Base-by-base conservation (phyloP, 2,888 invertebrate species). In the Ditylenchus weischeri region DNA sequence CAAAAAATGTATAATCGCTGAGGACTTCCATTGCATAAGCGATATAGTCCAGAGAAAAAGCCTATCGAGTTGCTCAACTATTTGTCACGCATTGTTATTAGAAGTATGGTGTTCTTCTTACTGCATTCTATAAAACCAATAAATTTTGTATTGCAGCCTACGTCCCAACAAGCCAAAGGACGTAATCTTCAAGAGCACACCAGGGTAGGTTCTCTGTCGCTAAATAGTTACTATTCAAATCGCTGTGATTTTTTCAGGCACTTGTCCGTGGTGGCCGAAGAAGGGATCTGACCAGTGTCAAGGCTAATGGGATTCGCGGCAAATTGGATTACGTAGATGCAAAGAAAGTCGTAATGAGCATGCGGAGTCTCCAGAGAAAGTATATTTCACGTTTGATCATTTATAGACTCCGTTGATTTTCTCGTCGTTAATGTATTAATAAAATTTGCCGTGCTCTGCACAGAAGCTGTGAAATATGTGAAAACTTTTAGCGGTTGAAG, bases 111-210 rank as follows among this genome's bases (percentile, higher is more conserved):
- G 19, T 2, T 64, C 38, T 11, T 36, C 15, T 61, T 48, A 35
- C 54, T 49, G 0, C 0, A 36, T 49, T 23, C 23, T 47, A 62
- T 54, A n/a, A 54, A 13, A 18, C 54, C 8, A 43, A 10, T 54
- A 4, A 4, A 54, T 54, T 21, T 66, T 10, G 50, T 2, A 43
- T 60, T 78, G 73, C 69, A 80, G 81, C 80, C 15, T 91, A 83
- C 98, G 98, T 83, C 98, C 98, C 0, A 96, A 93, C 85, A 98
- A 98, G 84, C 98, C 98, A 91, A 92, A 75, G 96, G 96, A 0
- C 96, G 98, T 85, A 96, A 93, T 86, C 86, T 98, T 68, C 87
- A 88, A 78, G 82, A 82, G 59, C 82, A 82, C 73, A 77, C 76
- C 38, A 78, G 79, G 73, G 67, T 67, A 21, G 7, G 57, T 62